These are phyloP conservation scores for Tetragonula carbonaria DNA, from an alignment of 2,888 invertebrate genomes.

Conservation along the genomic window DNA sequence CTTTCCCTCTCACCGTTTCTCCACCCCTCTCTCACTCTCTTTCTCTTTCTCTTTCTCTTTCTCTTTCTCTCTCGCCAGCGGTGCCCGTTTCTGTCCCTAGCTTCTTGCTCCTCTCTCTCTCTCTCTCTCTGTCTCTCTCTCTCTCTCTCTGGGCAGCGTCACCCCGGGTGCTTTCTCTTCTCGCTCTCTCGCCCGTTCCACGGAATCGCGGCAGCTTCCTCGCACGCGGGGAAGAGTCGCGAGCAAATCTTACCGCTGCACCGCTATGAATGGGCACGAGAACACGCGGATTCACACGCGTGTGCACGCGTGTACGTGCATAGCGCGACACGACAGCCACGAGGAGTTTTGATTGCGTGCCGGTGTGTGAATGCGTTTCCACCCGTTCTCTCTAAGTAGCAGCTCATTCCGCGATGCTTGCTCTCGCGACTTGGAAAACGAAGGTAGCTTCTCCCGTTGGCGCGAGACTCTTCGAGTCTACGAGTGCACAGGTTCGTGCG, in stretches of 20 bases:
- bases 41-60: constrained; percentile 20
- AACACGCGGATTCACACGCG: constrained; percentile 23
- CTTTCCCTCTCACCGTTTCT: constrained; percentile 45
- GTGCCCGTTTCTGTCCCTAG: neutral
- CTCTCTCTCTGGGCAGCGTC: neutral
- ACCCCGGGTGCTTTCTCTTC: constrained; percentile 13
- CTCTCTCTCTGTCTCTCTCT: neutral
- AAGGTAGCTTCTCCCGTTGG: constrained; percentile 54
- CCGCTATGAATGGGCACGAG: constrained; percentile 45
- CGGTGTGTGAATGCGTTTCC: constrained; percentile 73
- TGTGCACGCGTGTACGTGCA: constrained; percentile 46
- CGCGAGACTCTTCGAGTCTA: constrained; percentile 32
- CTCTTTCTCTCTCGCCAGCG: constrained; percentile 1
- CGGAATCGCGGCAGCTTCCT: neutral
- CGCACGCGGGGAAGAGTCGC: constrained; percentile 30
- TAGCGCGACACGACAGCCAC: constrained; percentile 57
- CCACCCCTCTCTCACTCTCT: constrained; percentile 48
- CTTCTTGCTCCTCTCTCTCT: neutral
- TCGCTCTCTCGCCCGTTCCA: neutral
- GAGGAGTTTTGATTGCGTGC: constrained; percentile 75
- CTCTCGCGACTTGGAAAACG: constrained; percentile 68
- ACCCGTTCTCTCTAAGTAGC: constrained; percentile 75
- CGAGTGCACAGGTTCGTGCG: constrained; percentile 18
- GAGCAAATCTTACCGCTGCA: constrained; percentile 49
- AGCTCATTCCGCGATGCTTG: constrained; percentile 76